These are phyloP conservation scores for Numida meleagris DNA, from an alignment of 2,113 vertebrate genomes.

Conservation along the genomic window DNA sequence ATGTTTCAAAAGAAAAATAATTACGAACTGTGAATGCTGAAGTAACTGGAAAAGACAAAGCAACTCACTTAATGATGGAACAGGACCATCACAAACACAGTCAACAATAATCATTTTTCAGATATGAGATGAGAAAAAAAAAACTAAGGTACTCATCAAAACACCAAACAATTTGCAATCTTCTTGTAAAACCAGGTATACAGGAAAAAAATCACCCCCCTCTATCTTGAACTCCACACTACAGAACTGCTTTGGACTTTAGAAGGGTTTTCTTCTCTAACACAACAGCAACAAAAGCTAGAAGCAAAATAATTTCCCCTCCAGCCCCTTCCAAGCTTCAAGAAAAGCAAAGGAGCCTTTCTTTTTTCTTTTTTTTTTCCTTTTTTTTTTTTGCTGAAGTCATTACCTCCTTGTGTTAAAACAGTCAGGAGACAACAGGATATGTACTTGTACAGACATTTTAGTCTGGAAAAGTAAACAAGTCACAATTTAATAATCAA, in stretches of 20 bases:
- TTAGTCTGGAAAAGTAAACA: neutral
- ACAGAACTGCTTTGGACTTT: neutral
- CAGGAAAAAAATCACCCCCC: neutral
- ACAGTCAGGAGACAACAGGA: neutral
- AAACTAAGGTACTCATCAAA: conserved; percentile 14
- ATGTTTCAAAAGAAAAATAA: conserved; percentile 9
- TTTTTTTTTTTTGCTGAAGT: neutral
- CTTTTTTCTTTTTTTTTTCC: neutral
- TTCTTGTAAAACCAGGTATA: neutral
- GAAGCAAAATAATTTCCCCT: neutral
- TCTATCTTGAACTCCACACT: neutral
- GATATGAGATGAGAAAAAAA: neutral
- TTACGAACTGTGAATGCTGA: neutral
- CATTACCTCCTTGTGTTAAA: neutral
- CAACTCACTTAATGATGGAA: neutral
- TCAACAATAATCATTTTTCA: neutral
- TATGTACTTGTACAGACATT: neutral
- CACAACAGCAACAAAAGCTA: neutral
- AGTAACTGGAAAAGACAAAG: neutral
- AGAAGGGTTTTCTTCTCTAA: neutral
- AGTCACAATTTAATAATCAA: neutral
- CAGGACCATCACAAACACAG: neutral
- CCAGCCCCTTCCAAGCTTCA: neutral
- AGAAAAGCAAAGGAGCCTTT: neutral
- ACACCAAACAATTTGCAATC: neutral